Base-by-base conservation (phyloP, 2,888 invertebrate genomes). In the Drosophila falleni region DNA sequence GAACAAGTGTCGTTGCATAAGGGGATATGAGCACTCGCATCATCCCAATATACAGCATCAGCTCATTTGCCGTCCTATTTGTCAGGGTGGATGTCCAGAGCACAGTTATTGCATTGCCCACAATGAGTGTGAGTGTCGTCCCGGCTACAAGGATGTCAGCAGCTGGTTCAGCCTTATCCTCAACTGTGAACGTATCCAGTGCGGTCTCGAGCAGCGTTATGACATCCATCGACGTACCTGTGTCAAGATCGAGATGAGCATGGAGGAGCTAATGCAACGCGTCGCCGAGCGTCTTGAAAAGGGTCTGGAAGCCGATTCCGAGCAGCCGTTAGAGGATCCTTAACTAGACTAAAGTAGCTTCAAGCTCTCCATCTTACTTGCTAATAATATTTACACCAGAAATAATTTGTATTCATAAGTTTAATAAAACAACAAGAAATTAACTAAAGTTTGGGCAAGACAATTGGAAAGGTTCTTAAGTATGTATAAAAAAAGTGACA, bases 71-170 rank as follows among this genome's bases (percentile, higher is more conserved):
- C 90, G 91, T 0, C 92, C 91, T 1, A 67, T 89, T 33, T 91
- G 91, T 42, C 84, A 81, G 15, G 89, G 90, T 13, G 90, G 91
- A 13, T 92, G 91, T 60, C 88, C 90, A 11, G 78, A 82, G 44
- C 90, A 90, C 69, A 91, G 91, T 13, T 84, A 90, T 23, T 92
- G 91, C 44, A 78, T 90, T 3, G 82, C 82, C 6, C 91, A 91
- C 29, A 90, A 91, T n/a, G 81, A 84, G 51, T 92, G 91, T 62
- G 90, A 90, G 42, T 92, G 91, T 49, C 82, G 91, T 0, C 93
- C 94, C 0, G 93, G 94, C 33, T 87, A 71, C 46, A 81, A 74
- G 61, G 89, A 91, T 58, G 56, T 80, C 13, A 89, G 81, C 64
- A 82, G 78, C 47, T 90, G 90, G 88, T 91, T 89, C 50, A 75